Conservation (phyloP, 2,888 invertebrate genomes). For the Bembecia ichneumoniformis region DNA sequence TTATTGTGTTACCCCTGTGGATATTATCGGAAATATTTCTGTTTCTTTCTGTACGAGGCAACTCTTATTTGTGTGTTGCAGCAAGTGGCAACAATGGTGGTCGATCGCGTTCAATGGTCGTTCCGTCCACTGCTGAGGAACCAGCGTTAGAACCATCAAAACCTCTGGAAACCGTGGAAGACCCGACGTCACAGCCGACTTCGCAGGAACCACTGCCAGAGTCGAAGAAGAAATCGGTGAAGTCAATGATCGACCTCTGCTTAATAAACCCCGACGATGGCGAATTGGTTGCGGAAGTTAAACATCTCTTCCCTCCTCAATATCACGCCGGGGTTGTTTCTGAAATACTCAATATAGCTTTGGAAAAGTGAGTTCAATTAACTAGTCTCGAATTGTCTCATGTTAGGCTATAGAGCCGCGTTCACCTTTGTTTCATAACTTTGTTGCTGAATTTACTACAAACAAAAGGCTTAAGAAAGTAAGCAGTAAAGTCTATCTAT, state of each 20-base stretch:
- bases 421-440: too few species aligned
- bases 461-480: too few species aligned
- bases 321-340: slow-evolving; percentile 47
- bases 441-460: too few species aligned
- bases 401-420: too few species aligned
- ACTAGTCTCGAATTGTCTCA: too few species aligned
- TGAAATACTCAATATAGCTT: slow-evolving; percentile 46
- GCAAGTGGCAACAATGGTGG: slow-evolving; percentile 15
- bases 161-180: too few species aligned
- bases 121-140: slow-evolving; percentile 19
- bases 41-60: too few species aligned
- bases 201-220: slow-evolving; percentile 45
- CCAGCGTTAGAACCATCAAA: slow-evolving; percentile 16
- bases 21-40: too few species aligned
- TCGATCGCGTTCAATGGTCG: slow-evolving; percentile 44
- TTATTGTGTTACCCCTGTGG: too few species aligned
- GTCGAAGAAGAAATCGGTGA: slow-evolving; percentile 38
- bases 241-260: slow-evolving; percentile 38
- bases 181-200: slow-evolving; percentile 18
- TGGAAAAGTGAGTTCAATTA: slow-evolving; percentile 44
- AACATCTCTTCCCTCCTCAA: slow-evolving; percentile 34
- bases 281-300: slow-evolving; percentile 41
- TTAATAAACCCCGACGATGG: slow-evolving; percentile 42
- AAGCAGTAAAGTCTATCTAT: too few species aligned
- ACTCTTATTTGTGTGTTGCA: too few species aligned